These are phyloP conservation scores for Columba janthina DNA, from an alignment of 2,113 vertebrate species.

Conservation along the genomic window DNA sequence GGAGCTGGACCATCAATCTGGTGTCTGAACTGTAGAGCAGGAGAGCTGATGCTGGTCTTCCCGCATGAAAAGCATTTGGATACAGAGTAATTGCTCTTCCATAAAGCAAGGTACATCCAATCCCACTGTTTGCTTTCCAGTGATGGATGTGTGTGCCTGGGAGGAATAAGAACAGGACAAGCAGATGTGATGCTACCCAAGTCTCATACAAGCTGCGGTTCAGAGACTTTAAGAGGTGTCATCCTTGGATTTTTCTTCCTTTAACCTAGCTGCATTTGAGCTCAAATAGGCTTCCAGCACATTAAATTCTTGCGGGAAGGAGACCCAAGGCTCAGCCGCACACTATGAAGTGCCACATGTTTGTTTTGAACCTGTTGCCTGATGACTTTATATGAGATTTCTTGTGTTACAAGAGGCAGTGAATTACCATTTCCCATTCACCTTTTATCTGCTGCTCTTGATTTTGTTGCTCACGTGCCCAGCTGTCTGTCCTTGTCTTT, in stretches of 20 bases:
- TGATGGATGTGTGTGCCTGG: not conserved
- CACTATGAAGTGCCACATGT: not conserved
- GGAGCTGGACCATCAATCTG: not conserved
- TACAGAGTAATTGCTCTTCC: not conserved
- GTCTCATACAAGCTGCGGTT: not conserved
- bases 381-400: not conserved
- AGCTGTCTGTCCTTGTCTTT: not conserved
- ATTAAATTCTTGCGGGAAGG: not conserved
- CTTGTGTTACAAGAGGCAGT: not conserved
- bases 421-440: not conserved
- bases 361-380: not conserved
- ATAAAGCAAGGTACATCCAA: not conserved
- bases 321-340: not conserved
- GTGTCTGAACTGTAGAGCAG: not conserved
- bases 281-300: not conserved
- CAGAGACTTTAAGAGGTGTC: not conserved
- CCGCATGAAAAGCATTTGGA: not conserved
- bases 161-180: not conserved
- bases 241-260: not conserved
- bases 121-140: not conserved
- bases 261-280: not conserved
- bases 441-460: not conserved
- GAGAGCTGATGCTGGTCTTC: not conserved
- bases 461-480: accelerated
- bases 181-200: not conserved